A percentile compares a stretch with the other conserved stretches of the same genome.
Evolutionary conservation across 2,797 vertebrate genomes (phyloP).

Genomic region (Danionella dracula): DNA sequence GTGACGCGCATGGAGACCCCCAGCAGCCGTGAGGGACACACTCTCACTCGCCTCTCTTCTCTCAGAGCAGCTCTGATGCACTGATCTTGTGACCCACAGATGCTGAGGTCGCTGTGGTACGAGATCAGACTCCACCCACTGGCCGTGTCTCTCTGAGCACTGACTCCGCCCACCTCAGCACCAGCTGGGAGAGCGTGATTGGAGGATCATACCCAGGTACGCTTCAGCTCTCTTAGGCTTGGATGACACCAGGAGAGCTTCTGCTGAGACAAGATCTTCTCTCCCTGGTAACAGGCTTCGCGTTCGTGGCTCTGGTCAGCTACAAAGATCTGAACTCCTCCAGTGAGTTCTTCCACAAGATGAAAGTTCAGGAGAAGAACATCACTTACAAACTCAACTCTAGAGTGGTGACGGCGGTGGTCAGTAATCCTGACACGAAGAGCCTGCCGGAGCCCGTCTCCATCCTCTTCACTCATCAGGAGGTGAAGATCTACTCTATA

Average conservation of each 20-base stretch:
- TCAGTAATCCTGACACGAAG: slow-evolving; percentile 51
- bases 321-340: slow-evolving; percentile 41
- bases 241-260: background rate
- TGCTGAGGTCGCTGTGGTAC: slow-evolving; percentile 52
- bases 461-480: slow-evolving; percentile 50
- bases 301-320: slow-evolving; percentile 51
- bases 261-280: no score
- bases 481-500: slow-evolving; percentile 34
- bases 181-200: slow-evolving; percentile 62
- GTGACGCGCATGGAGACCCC: slow-evolving; percentile 10
- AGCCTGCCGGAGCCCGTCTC: slow-evolving; percentile 43
- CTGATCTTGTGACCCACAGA: slow-evolving; percentile 45
- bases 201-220: slow-evolving; percentile 63
- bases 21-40: slow-evolving; percentile 3
- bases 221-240: background rate
- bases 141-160: slow-evolving; percentile 55
- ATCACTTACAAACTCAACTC: slow-evolving; percentile 42
- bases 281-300: slow-evolving; percentile 40
- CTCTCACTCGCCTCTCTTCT: no score
- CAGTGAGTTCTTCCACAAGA: slow-evolving; percentile 12
- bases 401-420: slow-evolving; percentile 50
- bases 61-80: no score
- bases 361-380: background rate
- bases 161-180: slow-evolving; percentile 52
- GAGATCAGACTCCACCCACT: slow-evolving; percentile 47